phyloP scores from a whole-genome alignment of 2,888 invertebrate species.

The Pomacea canaliculata region DNA sequence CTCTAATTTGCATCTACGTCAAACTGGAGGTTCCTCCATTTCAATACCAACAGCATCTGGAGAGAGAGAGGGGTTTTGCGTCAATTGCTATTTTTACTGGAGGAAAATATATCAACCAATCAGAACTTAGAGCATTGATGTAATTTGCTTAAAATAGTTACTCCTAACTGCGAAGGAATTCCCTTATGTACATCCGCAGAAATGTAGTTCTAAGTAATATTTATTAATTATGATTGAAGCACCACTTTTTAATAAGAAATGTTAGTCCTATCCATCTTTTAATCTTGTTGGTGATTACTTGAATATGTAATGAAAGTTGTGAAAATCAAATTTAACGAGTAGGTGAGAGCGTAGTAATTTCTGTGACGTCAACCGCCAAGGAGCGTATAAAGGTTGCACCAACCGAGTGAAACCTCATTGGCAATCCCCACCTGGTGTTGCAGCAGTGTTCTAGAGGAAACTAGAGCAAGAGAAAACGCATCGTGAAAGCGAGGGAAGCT shows the following conservation, averaged over 20 bases:
- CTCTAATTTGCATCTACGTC: slow-evolving; percentile 22
- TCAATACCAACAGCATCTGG: background rate
- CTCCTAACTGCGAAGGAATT: slow-evolving; percentile 4
- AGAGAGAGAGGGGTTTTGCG: slow-evolving; percentile 22
- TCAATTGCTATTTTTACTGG: slow-evolving; percentile 20
- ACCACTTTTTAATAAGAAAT: background rate
- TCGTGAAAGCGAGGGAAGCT: background rate
- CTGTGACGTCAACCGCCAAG: slow-evolving; percentile 5
- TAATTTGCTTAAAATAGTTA: slow-evolving; percentile 19
- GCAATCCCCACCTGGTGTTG: slow-evolving; percentile 23
- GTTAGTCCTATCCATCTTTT: background rate
- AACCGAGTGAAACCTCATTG: slow-evolving; percentile 19
- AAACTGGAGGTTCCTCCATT: slow-evolving; percentile 13
- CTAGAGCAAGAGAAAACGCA: background rate
- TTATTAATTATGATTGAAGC: background rate
- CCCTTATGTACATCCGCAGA: slow-evolving; percentile 1
- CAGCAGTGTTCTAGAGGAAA: slow-evolving; percentile 2
- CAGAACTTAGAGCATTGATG: slow-evolving; percentile 5
- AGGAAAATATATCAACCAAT: slow-evolving; percentile 19
- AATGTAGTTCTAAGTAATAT: slow-evolving; percentile 4
- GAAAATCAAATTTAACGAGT: background rate
- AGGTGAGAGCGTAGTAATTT: slow-evolving; percentile 15
- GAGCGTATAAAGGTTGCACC: slow-evolving; percentile 22
- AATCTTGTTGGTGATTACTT: background rate
- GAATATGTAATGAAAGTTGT: background rate